Percentiles rank a stretch among this genome's conserved stretches.
These are phyloP conservation scores for Craniophora ligustri DNA, from an alignment of 2,888 invertebrate species.

Conservation along the genomic window DNA sequence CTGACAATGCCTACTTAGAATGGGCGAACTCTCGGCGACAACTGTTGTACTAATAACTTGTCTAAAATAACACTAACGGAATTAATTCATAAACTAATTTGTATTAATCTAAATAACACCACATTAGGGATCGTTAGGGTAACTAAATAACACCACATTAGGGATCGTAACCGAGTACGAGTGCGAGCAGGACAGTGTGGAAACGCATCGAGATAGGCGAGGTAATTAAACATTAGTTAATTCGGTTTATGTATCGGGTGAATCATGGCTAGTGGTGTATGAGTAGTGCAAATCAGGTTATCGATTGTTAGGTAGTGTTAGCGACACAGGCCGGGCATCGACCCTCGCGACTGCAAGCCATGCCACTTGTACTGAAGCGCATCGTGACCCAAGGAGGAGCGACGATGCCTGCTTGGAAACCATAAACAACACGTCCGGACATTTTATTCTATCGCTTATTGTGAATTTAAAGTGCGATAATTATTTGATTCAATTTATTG, in stretches of 20 bases:
- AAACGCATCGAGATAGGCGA: slow-evolving; percentile 50
- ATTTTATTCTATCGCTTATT: slow-evolving; percentile 18
- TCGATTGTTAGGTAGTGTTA: slow-evolving; percentile 79
- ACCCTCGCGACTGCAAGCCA: slow-evolving; percentile 67
- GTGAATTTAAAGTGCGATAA: slow-evolving; percentile 6
- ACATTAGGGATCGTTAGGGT: slow-evolving; percentile 43
- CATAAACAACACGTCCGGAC: slow-evolving; percentile 36
- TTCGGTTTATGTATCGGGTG: slow-evolving; percentile 62
- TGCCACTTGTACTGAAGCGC: slow-evolving; percentile 50
- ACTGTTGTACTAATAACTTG: slow-evolving; percentile 9
- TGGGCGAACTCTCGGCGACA: slow-evolving; percentile 2
- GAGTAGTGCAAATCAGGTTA: slow-evolving; percentile 82
- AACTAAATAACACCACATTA: slow-evolving; percentile 14
- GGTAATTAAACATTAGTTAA: slow-evolving; percentile 59
- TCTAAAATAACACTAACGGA: slow-evolving; percentile 5
- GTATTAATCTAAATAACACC: slow-evolving; percentile 34
- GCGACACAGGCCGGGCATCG: slow-evolving; percentile 77
- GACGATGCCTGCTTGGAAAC: slow-evolving; percentile 42
- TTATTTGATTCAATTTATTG: slow-evolving; percentile 20
- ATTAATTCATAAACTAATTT: slow-evolving; percentile 23
- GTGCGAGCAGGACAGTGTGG: slow-evolving; percentile 40
- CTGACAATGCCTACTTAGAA: slow-evolving; percentile 4
- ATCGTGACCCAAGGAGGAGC: slow-evolving; percentile 57
- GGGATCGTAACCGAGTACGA: slow-evolving; percentile 39
- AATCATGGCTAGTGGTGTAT: slow-evolving; percentile 73